Evolutionary conservation across 2,797 vertebrate species (phyloP), one percentile per base, ranked within the genome.

Genomic region (Dallia pectoralis): DNA sequence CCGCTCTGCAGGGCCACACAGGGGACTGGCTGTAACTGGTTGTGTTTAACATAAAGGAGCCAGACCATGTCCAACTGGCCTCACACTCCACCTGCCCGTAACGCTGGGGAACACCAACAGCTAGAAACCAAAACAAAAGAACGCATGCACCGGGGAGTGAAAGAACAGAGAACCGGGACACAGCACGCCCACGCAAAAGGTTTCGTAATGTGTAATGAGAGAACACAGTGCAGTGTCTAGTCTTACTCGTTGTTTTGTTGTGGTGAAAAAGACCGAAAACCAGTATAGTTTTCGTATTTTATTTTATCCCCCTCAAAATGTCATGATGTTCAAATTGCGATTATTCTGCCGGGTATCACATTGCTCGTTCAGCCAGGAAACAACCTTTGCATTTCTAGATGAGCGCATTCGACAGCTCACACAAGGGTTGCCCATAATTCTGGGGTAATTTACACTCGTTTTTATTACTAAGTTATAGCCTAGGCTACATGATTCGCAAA

Each of bases 11-110:
- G 78, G 74, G 82, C 74, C 75, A 86, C 73, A 69, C 75, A 77
- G 77, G 74, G 33, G 76, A 82, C 74, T 25, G 77, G 72, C 82
- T 81, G 71, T 48, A 53, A 27, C 67, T 30, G 22, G 25, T 27
- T 36, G 51, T 63, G 81, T 69, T 64, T 69, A 19, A 74, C 78
- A 77, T 77, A 74, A 86, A 86, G 85, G 77, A 76, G 53, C 67
- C 32, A 68, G 51, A 71, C 77, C 75, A 66, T 81, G 70, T 79
- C 63, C 70, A 81, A 30, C 71, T 84, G 72, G 70, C 86, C 70
- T 84, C 85, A 81, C 49, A 61, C 33, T 53, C 78, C 88, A 87
- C 85, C 82, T 84, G 86, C 84, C 79, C 69, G 71, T 69, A 22
- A 75, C 53, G 19, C 53, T 67, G 22, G 78, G 76, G 72, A 67